These are phyloP conservation scores for Temnothorax curvispinosus DNA, from an alignment of 1,140 invertebrate genomes.

Conservation along the genomic window DNA sequence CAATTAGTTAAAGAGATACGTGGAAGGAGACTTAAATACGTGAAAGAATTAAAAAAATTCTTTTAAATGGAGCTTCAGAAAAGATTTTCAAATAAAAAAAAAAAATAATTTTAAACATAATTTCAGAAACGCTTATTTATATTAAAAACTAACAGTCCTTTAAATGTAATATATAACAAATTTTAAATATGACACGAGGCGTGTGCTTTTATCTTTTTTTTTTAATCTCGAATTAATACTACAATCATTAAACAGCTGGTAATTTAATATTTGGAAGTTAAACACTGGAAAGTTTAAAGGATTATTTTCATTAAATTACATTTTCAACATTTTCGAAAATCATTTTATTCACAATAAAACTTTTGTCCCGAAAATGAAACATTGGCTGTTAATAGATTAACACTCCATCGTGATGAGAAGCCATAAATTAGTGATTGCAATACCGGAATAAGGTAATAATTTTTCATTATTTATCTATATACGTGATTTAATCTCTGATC, in stretches of 20 bases:
- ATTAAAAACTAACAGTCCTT: background rate
- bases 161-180: background rate
- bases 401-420: background rate
- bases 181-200: background rate
- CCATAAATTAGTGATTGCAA: background rate
- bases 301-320: conserved; percentile 7
- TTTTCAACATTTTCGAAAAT: background rate
- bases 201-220: background rate
- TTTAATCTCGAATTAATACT: background rate
- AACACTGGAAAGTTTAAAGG: background rate
- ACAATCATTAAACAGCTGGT: background rate
- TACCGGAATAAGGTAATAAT: conserved; percentile 2
- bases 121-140: background rate
- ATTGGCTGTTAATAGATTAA: background rate
- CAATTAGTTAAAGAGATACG: background rate
- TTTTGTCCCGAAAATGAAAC: background rate
- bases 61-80: background rate
- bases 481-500: background rate
- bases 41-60: background rate
- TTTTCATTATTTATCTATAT: conserved; percentile 3
- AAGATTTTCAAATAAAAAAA: background rate
- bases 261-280: background rate
- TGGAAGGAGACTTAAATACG: background rate
- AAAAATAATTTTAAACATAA: background rate
- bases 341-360: background rate